Evolutionary conservation across 2,888 invertebrate genomes (phyloP).

Genomic region (Eulithis testata): DNA sequence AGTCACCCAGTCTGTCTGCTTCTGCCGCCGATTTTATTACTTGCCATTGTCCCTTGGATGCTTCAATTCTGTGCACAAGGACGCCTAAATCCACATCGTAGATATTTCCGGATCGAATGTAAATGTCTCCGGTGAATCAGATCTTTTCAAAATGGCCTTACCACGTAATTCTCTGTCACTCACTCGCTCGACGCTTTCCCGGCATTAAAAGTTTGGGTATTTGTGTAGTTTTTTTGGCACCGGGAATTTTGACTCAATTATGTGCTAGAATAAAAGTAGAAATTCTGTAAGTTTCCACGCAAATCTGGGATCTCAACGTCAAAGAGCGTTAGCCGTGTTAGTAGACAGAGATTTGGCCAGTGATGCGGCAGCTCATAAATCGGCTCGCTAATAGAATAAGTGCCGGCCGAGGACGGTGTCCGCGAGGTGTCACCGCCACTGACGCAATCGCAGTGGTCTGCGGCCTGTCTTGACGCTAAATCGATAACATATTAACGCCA

Average conservation of each 20-base stretch:
- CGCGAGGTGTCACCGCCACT: constrained; percentile 63
- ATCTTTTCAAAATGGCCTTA: constrained; percentile 67
- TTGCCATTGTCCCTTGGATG: constrained; percentile 72
- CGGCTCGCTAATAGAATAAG: constrained; percentile 66
- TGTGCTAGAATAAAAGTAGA: constrained; percentile 41
- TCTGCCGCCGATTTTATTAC: constrained; percentile 55
- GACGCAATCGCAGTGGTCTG: constrained; percentile 73
- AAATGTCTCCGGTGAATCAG: constrained; percentile 78
- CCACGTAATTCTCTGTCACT: constrained; percentile 73
- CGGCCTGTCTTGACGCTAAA: constrained; percentile 69
- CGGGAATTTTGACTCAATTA: constrained; percentile 49
- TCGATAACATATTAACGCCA: constrained; percentile 76
- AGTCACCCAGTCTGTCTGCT: constrained; percentile 62
- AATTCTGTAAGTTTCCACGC: constrained; percentile 36
- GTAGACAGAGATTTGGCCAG: constrained; percentile 60
- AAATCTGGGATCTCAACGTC: constrained; percentile 51
- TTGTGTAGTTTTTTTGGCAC: constrained; percentile 69
- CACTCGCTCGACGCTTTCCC: constrained; percentile 58
- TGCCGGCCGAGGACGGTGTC: constrained; percentile 65
- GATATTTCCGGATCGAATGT: constrained; percentile 80
- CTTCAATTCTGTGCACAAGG: constrained; percentile 76
- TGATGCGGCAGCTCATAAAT: constrained; percentile 61
- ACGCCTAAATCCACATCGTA: constrained; percentile 73
- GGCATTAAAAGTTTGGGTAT: constrained; percentile 68
- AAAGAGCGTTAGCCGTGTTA: constrained; percentile 52